Conservation (phyloP, 2,113 vertebrate genomes). For the Podarcis cretensis region DNA sequence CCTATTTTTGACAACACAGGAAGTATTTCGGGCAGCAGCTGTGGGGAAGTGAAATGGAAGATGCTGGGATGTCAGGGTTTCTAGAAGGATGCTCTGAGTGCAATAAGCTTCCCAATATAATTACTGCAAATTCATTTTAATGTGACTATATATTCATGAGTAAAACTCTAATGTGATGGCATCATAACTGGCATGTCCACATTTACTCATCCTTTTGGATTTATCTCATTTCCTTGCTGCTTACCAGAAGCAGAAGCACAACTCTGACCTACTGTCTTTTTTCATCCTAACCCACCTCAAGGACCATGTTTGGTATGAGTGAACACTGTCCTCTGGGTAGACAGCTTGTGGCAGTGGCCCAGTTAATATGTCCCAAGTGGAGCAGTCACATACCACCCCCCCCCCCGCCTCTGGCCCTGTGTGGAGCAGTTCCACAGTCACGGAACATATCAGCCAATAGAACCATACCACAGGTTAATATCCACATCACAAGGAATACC, state of each 20-base stretch:
- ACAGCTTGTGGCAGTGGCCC: background rate
- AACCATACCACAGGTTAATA: background rate
- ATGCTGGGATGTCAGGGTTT: background rate
- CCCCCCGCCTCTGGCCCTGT: too few relatives aligned
- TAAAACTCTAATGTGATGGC: background rate
- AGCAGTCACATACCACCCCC: background rate
- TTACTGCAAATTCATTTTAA: background rate
- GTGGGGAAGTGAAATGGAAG: background rate
- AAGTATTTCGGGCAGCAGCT: background rate
- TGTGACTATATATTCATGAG: background rate
- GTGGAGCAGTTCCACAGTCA: background rate
- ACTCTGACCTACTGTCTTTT: background rate
- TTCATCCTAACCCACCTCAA: background rate
- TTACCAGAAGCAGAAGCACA: background rate
- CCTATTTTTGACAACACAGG: too few relatives aligned
- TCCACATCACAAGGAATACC: constrained; percentile 54
- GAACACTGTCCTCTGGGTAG: background rate
- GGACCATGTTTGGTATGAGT: background rate
- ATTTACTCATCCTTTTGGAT: background rate
- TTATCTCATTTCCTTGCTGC: background rate
- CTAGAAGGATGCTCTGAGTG: background rate
- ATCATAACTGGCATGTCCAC: too few relatives aligned
- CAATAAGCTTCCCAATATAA: background rate
- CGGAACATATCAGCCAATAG: background rate
- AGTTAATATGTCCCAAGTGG: background rate